These are phyloP conservation scores for Paradoxurus hermaphroditus DNA, from an alignment of 2,113 vertebrate genomes.

Conservation along the genomic window DNA sequence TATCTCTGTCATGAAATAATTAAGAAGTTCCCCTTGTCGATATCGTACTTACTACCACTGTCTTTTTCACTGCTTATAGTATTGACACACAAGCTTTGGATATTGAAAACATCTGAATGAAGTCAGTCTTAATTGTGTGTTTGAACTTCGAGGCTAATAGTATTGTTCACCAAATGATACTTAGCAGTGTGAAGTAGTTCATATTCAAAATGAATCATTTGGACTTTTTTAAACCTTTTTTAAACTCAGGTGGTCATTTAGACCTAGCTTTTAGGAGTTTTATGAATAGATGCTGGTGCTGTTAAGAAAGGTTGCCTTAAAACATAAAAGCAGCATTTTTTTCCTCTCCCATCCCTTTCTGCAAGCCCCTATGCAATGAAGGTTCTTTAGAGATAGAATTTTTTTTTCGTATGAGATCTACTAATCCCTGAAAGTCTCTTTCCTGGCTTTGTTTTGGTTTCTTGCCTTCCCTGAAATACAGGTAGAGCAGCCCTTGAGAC, in stretches of 20 bases:
- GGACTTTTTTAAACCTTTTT: neutral
- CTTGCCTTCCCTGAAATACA: neutral
- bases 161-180: slow-evolving; percentile 11
- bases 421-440: neutral
- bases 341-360: neutral
- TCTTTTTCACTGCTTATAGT: neutral
- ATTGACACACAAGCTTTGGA: neutral
- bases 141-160: neutral
- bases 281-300: neutral
- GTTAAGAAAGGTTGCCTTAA: neutral
- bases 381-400: neutral
- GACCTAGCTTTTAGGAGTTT: neutral
- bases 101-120: neutral
- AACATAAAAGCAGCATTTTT: neutral
- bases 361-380: neutral
- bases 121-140: neutral
- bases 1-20: neutral
- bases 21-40: neutral
- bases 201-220: neutral
- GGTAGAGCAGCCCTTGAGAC: neutral
- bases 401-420: neutral
- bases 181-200: neutral
- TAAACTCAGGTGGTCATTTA: neutral
- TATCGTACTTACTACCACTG: neutral
- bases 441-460: neutral